Evolutionary conservation across 2,113 vertebrate species (phyloP), one percentile per base, ranked within the genome.

Genomic region (Salvelinus alpinus): DNA sequence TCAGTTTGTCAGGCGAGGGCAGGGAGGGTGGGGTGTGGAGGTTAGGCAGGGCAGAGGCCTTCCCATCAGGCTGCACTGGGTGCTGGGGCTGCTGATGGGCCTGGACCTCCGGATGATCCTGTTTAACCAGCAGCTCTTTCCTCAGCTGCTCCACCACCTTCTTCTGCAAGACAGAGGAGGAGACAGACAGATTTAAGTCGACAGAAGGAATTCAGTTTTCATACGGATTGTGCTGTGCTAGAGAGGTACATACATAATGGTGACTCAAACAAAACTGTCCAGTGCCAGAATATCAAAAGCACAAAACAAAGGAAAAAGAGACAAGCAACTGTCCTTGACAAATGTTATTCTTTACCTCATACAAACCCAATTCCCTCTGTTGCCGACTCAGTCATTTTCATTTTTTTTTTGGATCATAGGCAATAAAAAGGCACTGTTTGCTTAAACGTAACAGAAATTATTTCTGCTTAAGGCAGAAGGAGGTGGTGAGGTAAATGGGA

Each of bases 101-200:
- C 65, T 31, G 65, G 11, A 27, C 3, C 65, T 67, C 25, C 2
- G 31, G 27, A 14, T 68, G 65, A 34, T 88, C 87, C 77, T 88
- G 85, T 75, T 86, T 88, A 72, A 88, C 86, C 72, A 88, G 73
- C 54, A 88, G 76, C 73, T 88, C 87, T 72, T 84, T 88, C 51
- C 87, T 80, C 81, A 88, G 72, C 78, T 88, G 87, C 74, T 88
- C 87, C 67, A 88, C 87, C 60, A 88, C 87, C 73, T 88, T 88
- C 80, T 87, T 88, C 87, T 88, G 73, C 2, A 51, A 24, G 34
- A 48, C 44, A 67, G 38, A 51, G 20, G 34, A 38, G 38, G 44
- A 44, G 22, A 74, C 31, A 25, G 59, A 31, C 16, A 44, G 3
- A 18, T 54, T 54, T 18, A 54, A 54, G 51, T 16, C 16, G 4